These are phyloP conservation scores for Apostichopus californicus DNA, from an alignment of 35 echinoderm and acorn worm species.

Conservation along the genomic window DNA sequence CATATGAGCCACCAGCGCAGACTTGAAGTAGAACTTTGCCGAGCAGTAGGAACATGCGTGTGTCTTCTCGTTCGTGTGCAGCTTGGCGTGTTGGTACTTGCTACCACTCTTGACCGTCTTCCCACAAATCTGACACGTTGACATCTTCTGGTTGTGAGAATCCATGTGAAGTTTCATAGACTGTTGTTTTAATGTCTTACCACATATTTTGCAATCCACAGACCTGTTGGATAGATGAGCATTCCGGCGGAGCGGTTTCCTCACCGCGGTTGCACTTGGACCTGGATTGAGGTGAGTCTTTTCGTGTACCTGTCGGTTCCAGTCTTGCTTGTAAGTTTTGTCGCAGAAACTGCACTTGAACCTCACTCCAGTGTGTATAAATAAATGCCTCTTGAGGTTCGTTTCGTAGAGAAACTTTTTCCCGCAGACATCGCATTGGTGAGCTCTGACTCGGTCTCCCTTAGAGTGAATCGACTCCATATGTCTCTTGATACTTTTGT, in stretches of 20 bases:
- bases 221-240: neutral
- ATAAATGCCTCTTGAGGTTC: conserved; percentile 25
- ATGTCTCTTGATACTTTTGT: conserved; percentile 45
- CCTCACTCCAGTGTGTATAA: conserved; percentile 20
- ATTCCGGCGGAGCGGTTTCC: neutral
- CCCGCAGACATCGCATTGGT: conserved; percentile 1
- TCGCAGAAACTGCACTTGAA: conserved; percentile 38
- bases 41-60: conserved; percentile 33
- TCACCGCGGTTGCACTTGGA: neutral
- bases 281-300: conserved; percentile 12
- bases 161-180: conserved; percentile 35
- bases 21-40: conserved; percentile 23
- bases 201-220: conserved; percentile 21
- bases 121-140: conserved; percentile 18
- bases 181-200: conserved; percentile 29
- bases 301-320: conserved; percentile 47
- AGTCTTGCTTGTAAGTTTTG: conserved; percentile 51
- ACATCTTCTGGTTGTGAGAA: conserved; percentile 36
- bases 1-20: conserved; percentile 14
- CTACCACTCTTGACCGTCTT: neutral
- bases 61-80: conserved; percentile 28
- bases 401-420: conserved; percentile 18
- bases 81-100: conserved; percentile 27
- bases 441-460: conserved; percentile 5
- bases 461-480: conserved; percentile 19